Conservation (phyloP, 2,113 vertebrate genomes). For the rabbit (Oryctolagus cuniculus) region mOryCun1.1 NC_091441.1:55277501-55278000, state of each 20-base stretch:
- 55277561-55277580: conserved; percentile 47
- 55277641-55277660: not conserved
- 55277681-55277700: conserved; percentile 18
- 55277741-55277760: not conserved
- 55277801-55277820: not conserved
- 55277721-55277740: not conserved
- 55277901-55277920: not conserved
- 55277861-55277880: not conserved
- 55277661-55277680: not conserved
- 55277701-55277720: not conserved
- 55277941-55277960: conserved; percentile 44
- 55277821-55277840: not conserved
- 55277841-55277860: not conserved
- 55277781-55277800: not conserved
- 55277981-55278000: not conserved
- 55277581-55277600: conserved; percentile 9
- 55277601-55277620: not conserved
- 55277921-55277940: not conserved
- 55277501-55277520: conserved; percentile 24
- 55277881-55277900: not conserved
- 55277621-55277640: not conserved
- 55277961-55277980: not conserved
- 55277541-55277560: conserved; percentile 63
- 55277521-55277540: not conserved
- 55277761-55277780: conserved; percentile 1